These are phyloP conservation scores for Temnothorax ravouxi DNA, from an alignment of 2,888 invertebrate species.

Conservation along the genomic window DNA sequence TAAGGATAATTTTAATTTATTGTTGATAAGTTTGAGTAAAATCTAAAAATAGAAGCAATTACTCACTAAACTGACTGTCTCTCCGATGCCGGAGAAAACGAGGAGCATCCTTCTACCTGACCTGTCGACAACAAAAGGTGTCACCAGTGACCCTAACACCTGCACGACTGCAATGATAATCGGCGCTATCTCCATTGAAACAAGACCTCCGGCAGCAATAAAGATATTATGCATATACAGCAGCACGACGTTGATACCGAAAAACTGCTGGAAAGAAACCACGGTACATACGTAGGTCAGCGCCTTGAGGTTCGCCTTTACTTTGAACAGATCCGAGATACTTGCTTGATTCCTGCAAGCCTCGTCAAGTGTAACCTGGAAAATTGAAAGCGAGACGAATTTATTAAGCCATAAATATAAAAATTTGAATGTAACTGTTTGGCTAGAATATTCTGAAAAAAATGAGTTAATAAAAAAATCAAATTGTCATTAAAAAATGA, in stretches of 20 bases:
- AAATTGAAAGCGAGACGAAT: not conserved
- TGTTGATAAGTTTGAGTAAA: not conserved
- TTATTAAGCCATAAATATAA: not conserved
- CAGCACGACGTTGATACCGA: conserved; percentile 93
- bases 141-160: conserved; percentile 90
- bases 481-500: not conserved
- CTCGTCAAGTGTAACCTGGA: conserved; percentile 82
- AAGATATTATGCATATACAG: conserved; percentile 93
- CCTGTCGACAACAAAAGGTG: conserved; percentile 92
- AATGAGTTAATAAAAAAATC: not conserved
- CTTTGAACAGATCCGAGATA: conserved; percentile 88
- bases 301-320: conserved; percentile 91
- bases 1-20: not conserved
- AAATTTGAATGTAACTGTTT: not conserved
- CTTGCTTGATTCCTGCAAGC: conserved; percentile 82
- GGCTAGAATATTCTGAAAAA: not conserved
- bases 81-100: conserved; percentile 90
- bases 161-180: conserved; percentile 93
- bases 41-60: not conserved
- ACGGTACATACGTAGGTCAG: conserved; percentile 92
- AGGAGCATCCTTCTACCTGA: conserved; percentile 92
- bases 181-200: conserved; percentile 90
- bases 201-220: conserved; percentile 88
- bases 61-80: conserved; percentile 89
- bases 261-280: conserved; percentile 94